A percentile compares a stretch with the other conserved stretches of the same genome.
These are phyloP conservation scores for Tetranychus truncatus DNA, from an alignment of 2,888 invertebrate genomes.

Conservation along the genomic window DNA sequence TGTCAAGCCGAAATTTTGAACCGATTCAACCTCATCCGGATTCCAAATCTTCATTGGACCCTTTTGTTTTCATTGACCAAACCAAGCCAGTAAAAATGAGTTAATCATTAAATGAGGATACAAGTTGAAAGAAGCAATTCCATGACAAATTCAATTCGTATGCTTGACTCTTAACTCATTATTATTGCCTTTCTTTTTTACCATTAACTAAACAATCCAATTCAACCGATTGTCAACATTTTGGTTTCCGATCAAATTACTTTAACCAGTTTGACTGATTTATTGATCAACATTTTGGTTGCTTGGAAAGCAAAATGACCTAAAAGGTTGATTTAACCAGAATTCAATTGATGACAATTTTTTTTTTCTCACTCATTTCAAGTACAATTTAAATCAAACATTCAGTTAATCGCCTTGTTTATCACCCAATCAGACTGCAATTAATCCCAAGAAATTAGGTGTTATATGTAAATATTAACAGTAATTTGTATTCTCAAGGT, in stretches of 20 bases:
- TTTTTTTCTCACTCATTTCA: too few species aligned
- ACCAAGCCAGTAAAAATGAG: not conserved
- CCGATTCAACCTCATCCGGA: not conserved
- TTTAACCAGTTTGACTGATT: not conserved
- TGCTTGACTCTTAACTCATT: not conserved
- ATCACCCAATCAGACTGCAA: too few species aligned
- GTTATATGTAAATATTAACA: too few species aligned
- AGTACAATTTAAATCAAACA: too few species aligned
- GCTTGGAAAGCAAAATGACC: not conserved
- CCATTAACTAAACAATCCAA: too few species aligned
- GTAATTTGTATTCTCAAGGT: not conserved
- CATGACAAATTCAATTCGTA: not conserved
- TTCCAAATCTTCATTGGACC: not conserved
- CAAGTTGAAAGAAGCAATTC: not conserved
- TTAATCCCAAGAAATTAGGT: too few species aligned
- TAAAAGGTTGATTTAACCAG: too few species aligned
- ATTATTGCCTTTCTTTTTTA: not conserved
- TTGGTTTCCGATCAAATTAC: not conserved
- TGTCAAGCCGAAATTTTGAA: not conserved
- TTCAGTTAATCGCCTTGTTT: too few species aligned
- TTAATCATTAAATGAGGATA: not conserved
- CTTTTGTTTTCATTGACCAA: not conserved
- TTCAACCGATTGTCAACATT: not conserved
- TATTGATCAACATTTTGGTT: not conserved
- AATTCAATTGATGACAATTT: too few species aligned